phyloP scores from a whole-genome alignment of 2,888 invertebrate genomes.

The Phoronis australis region DNA sequence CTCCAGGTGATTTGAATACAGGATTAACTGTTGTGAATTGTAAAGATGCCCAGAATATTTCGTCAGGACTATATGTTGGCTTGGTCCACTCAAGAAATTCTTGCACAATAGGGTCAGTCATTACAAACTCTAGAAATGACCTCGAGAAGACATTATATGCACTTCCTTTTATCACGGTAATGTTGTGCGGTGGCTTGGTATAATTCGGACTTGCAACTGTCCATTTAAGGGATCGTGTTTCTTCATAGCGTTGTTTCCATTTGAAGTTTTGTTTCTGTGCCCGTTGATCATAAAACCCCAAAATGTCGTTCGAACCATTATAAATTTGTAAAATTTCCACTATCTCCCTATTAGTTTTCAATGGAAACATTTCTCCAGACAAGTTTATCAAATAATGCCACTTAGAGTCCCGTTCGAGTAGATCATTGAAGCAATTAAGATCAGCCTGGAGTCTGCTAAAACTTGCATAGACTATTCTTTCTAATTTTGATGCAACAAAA shows the following conservation, averaged over 20 bases:
- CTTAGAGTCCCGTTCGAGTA: conserved; percentile 7
- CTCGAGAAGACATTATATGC: conserved; percentile 31
- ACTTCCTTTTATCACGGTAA: no score
- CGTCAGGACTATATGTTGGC: conserved; percentile 31
- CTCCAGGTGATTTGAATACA: no score
- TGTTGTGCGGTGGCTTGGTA: no score
- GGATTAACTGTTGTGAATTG: no score
- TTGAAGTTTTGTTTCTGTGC: no score
- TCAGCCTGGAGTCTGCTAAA: conserved; percentile 30
- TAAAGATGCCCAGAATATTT: no score
- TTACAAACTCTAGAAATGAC: conserved; percentile 27
- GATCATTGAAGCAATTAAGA: conserved; percentile 31
- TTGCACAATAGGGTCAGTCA: conserved; percentile 17
- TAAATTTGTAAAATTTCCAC: conserved; percentile 30
- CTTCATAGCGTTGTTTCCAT: no score
- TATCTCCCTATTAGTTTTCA: conserved; percentile 36
- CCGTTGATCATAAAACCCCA: no score
- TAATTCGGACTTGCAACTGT: no score
- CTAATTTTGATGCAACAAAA: conserved; percentile 31
- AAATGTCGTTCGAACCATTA: conserved; percentile 35
- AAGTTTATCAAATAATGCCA: conserved; percentile 44
- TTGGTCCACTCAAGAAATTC: conserved; percentile 27
- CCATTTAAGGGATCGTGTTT: no score
- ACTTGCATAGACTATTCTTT: conserved; percentile 27
- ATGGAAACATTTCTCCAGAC: conserved; percentile 32